phyloP scores from a whole-genome alignment of 1,140 invertebrate species.

The Steinernema khuongi region DNA sequence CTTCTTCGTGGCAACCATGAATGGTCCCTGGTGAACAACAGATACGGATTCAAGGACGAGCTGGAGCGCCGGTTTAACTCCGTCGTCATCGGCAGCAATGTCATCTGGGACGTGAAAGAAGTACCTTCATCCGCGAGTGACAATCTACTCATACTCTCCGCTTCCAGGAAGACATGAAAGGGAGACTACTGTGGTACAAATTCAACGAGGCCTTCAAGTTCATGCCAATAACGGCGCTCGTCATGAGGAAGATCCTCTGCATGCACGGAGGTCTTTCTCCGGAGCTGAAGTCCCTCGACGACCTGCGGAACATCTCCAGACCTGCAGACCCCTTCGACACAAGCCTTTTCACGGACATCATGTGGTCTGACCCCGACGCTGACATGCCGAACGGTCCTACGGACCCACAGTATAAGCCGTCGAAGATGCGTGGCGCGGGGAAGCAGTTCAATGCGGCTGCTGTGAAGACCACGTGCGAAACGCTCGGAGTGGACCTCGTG shows the following conservation, averaged over 20 bases:
- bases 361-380: constrained; percentile 1
- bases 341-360: neutral
- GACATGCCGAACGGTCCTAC: neutral
- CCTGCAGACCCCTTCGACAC: neutral
- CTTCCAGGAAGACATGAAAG: constrained; percentile 64
- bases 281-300: constrained; percentile 31
- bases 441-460: neutral
- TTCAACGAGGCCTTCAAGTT: constrained; percentile 34
- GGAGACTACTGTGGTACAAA: constrained; percentile 25
- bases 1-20: constrained; percentile 68
- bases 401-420: neutral
- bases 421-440: neutral
- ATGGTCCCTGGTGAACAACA: constrained; percentile 66
- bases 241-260: constrained; percentile 40
- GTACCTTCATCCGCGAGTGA: neutral
- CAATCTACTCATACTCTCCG: constrained; percentile 61
- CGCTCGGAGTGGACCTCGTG: neutral
- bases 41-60: constrained; percentile 66
- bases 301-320: constrained; percentile 20
- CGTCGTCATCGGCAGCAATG: neutral
- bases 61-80: constrained; percentile 62
- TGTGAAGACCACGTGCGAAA: neutral
- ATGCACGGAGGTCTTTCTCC: constrained; percentile 48
- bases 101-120: neutral
- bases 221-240: constrained; percentile 35